Evolutionary conservation across 2,797 vertebrate genomes (phyloP).

Genomic region (Emydoidea blandingii): DNA sequence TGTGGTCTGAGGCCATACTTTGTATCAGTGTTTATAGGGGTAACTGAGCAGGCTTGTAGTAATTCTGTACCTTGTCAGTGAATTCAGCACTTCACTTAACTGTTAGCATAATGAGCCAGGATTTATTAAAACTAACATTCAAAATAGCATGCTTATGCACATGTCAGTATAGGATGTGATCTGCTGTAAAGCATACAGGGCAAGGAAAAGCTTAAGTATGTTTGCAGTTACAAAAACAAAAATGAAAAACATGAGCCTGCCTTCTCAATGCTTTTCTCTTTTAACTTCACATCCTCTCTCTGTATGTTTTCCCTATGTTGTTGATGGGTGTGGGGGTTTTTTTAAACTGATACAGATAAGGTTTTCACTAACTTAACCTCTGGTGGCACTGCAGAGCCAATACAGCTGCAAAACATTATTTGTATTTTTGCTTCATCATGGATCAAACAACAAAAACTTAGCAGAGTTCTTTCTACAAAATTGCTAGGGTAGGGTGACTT

Average conservation of each 20-base stretch:
- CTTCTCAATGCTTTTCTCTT: background rate
- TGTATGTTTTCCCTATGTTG: background rate
- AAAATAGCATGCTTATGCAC: background rate
- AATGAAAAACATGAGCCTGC: background rate
- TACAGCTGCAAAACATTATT: background rate
- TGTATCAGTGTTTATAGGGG: background rate
- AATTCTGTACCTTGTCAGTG: background rate
- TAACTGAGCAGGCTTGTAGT: background rate
- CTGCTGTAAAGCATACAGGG: background rate
- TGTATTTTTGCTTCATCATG: slow-evolving; percentile 38
- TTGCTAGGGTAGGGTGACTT: background rate
- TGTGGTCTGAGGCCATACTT: background rate
- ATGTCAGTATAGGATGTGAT: background rate
- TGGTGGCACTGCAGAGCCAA: background rate
- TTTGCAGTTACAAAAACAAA: background rate
- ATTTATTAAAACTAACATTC: background rate
- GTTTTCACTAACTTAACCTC: background rate
- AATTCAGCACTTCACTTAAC: background rate
- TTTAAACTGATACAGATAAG: background rate
- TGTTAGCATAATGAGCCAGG: background rate
- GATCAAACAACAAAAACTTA: background rate
- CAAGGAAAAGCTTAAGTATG: fast-evolving
- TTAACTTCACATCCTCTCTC: background rate
- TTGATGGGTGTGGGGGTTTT: background rate
- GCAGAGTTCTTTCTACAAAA: background rate